Evolutionary conservation across 2,113 vertebrate species (phyloP).

Genomic region (Hydrochoerus hydrochaeris): DNA sequence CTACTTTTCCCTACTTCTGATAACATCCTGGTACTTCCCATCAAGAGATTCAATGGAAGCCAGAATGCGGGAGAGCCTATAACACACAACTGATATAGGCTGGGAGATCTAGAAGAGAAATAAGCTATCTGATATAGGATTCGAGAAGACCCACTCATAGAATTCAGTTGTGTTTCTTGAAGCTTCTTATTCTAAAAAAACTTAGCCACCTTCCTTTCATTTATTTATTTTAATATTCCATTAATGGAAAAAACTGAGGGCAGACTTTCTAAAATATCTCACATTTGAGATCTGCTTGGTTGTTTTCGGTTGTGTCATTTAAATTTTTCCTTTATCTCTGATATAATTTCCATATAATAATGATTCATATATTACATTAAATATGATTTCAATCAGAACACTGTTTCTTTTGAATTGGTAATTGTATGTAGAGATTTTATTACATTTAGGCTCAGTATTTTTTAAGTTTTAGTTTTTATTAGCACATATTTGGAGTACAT

Average conservation of each 20-base stretch:
- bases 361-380: conserved; percentile 18
- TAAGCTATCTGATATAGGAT: neutral
- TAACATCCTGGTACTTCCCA: neutral
- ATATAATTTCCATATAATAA: conserved; percentile 4
- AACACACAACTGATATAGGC: neutral
- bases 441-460: conserved; percentile 23
- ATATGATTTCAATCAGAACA: neutral
- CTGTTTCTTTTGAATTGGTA: neutral
- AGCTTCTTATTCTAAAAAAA: neutral
- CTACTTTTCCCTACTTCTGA: neutral
- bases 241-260: conserved; percentile 11
- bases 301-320: neutral
- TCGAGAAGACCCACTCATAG: neutral
- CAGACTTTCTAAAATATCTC: neutral
- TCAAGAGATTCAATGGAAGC: conserved; percentile 23
- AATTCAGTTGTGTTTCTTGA: conserved; percentile 29
- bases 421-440: conserved; percentile 25
- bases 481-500: neutral
- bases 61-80: neutral
- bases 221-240: conserved; percentile 7
- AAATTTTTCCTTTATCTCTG: conserved; percentile 23
- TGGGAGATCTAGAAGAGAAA: conserved; percentile 6
- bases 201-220: neutral
- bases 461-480: neutral
- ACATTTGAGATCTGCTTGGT: conserved; percentile 22